Evolutionary conservation across 2,113 vertebrate species (phyloP).

Genomic region (Brachyistius frenatus): DNA sequence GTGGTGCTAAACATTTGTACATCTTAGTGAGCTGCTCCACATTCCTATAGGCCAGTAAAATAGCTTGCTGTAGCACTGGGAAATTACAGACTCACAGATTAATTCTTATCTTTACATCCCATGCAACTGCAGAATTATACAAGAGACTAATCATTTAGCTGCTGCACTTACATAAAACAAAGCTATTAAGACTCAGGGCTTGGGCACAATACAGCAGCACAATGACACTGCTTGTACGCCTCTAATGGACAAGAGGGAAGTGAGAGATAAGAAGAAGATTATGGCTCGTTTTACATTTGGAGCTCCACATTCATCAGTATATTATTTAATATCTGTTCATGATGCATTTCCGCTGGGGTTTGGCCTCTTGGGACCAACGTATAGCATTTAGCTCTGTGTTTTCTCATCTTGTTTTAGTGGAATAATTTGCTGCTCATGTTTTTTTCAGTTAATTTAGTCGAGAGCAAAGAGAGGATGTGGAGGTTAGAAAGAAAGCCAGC

Average conservation of each 20-base stretch:
- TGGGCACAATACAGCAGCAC: slow-evolving; percentile 60
- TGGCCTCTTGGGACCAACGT: slow-evolving; percentile 33
- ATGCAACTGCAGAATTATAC: slow-evolving; percentile 66
- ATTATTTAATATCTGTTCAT: slow-evolving; percentile 55
- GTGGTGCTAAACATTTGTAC: slow-evolving; percentile 10
- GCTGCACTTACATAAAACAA: slow-evolving; percentile 75
- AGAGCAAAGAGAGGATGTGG: slow-evolving; percentile 22
- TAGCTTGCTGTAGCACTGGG: slow-evolving; percentile 50
- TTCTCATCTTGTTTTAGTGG: slow-evolving; percentile 20
- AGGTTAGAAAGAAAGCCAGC: slow-evolving; percentile 33
- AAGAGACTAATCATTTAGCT: slow-evolving; percentile 72
- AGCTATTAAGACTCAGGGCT: slow-evolving; percentile 70
- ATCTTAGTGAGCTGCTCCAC: slow-evolving; percentile 42
- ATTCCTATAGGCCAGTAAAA: slow-evolving; percentile 65
- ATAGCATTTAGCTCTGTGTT: slow-evolving; percentile 32
- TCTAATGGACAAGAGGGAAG: slow-evolving; percentile 70
- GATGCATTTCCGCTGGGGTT: slow-evolving; percentile 27
- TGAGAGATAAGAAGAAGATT: slow-evolving; percentile 72
- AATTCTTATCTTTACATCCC: slow-evolving; percentile 78
- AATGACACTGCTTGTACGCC: slow-evolving; percentile 54
- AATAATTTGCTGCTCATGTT: slow-evolving; percentile 5
- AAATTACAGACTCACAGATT: slow-evolving; percentile 70
- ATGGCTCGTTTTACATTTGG: slow-evolving; percentile 48
- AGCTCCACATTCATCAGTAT: slow-evolving; percentile 55
- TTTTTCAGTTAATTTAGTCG: slow-evolving; percentile 17